phyloP scores from a whole-genome alignment of 2,797 vertebrate species.

The Pteronotus mesoamericanus region DNA sequence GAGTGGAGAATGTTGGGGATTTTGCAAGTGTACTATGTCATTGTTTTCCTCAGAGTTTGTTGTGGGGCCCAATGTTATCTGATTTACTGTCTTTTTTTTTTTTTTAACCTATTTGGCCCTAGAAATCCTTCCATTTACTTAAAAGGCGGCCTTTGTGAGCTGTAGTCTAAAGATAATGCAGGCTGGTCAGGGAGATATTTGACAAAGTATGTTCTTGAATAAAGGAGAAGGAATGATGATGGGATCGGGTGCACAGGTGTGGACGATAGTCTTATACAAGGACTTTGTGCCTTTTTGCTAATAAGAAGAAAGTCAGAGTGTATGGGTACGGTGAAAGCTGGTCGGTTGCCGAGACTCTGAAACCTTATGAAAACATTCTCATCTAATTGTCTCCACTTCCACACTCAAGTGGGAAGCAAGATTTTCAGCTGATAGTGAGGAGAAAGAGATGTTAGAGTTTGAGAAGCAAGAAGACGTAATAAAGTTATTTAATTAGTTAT shows the following conservation, averaged over 20 bases:
- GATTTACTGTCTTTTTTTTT: background rate
- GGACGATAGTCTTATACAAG: background rate
- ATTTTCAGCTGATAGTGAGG: background rate
- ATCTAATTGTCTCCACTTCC: background rate
- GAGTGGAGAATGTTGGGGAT: background rate
- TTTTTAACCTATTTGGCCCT: background rate
- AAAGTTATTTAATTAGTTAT: background rate
- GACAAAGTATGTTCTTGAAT: background rate
- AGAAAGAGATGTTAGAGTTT: background rate
- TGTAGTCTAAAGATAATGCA: background rate
- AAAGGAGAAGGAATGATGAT: background rate
- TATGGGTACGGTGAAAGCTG: background rate
- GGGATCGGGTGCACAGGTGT: background rate
- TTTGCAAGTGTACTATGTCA: background rate
- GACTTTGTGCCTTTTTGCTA: background rate
- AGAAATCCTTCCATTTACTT: background rate
- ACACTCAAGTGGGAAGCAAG: background rate
- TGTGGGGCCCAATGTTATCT: background rate
- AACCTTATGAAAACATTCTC: background rate
- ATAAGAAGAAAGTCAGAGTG: background rate
- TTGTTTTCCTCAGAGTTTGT: background rate
- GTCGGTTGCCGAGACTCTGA: background rate
- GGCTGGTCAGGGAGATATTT: background rate
- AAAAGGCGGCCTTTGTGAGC: background rate
- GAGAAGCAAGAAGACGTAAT: background rate